Conservation (phyloP, 2,888 invertebrate genomes). For the Hartigia nigra region DNA sequence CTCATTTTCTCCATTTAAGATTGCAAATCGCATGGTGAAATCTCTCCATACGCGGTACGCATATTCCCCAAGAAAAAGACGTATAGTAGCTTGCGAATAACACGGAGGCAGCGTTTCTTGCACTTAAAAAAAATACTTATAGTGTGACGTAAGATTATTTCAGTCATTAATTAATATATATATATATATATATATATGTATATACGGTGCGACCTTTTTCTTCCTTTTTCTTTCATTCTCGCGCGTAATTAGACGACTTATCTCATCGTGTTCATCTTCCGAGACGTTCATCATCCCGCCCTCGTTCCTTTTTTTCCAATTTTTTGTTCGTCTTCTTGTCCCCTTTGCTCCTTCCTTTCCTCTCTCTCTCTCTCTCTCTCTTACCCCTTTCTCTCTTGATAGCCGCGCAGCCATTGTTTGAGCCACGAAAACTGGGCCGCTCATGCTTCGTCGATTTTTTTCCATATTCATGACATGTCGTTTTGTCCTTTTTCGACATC, state of each 20-base stretch:
- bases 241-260: neutral
- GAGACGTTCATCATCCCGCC: neutral
- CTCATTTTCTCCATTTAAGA: slow-evolving; percentile 10
- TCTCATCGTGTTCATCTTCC: neutral
- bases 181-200: too few relatives aligned
- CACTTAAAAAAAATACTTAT: neutral
- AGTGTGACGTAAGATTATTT: neutral
- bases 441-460: slow-evolving; percentile 31
- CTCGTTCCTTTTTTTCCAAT: neutral
- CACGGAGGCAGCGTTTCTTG: neutral
- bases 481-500: neutral
- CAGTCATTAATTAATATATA: too few relatives aligned
- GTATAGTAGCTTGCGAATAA: neutral
- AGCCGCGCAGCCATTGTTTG: neutral
- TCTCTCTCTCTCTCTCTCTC: neutral
- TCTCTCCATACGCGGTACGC: neutral
- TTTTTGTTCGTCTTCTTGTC: neutral
- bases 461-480: slow-evolving; percentile 33
- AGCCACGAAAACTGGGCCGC: slow-evolving; percentile 31
- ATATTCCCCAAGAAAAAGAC: neutral
- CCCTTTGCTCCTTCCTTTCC: neutral
- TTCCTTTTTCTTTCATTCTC: neutral
- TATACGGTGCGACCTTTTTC: neutral
- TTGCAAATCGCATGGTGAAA: slow-evolving; percentile 1
- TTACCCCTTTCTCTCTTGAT: neutral